These are phyloP conservation scores for Equus quagga DNA, from an alignment of 2,113 vertebrate genomes.

Conservation along the genomic window DNA sequence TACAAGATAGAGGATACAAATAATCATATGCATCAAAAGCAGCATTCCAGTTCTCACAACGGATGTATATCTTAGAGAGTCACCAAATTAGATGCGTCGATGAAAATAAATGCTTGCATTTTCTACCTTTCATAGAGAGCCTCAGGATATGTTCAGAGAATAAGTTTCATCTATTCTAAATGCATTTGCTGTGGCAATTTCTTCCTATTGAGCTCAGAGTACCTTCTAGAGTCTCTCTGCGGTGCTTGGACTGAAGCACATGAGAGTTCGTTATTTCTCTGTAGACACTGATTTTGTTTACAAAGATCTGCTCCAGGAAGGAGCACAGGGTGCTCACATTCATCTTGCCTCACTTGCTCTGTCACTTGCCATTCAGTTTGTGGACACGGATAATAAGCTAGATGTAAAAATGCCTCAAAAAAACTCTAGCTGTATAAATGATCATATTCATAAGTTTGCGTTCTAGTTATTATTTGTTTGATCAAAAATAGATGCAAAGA, in stretches of 20 bases:
- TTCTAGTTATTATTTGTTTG: neutral
- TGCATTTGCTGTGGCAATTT: neutral
- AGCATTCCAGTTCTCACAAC: neutral
- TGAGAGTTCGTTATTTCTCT: neutral
- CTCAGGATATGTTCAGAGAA: neutral
- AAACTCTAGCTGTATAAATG: neutral
- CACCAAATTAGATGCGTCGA: slow-evolving; percentile 4
- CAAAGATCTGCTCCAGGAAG: slow-evolving; percentile 27
- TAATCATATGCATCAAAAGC: neutral
- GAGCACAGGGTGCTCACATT: neutral
- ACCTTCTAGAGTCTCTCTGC: neutral
- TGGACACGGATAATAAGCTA: neutral
- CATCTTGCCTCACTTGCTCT: neutral
- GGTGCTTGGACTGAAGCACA: neutral
- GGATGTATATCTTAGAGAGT: neutral
- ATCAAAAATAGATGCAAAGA: neutral
- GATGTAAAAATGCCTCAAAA: slow-evolving; percentile 30
- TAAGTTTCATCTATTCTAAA: slow-evolving; percentile 16
- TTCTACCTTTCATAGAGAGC: neutral
- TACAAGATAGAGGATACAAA: neutral
- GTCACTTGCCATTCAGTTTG: neutral
- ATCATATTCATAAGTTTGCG: neutral
- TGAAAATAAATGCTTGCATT: neutral
- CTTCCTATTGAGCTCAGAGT: slow-evolving; percentile 17
- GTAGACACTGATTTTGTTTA: slow-evolving; percentile 30